Percentiles rank a stretch among this genome's conserved stretches.
Conservation (phyloP, 2,888 invertebrate genomes). For the Hydroisotoma schaefferi region DNA sequence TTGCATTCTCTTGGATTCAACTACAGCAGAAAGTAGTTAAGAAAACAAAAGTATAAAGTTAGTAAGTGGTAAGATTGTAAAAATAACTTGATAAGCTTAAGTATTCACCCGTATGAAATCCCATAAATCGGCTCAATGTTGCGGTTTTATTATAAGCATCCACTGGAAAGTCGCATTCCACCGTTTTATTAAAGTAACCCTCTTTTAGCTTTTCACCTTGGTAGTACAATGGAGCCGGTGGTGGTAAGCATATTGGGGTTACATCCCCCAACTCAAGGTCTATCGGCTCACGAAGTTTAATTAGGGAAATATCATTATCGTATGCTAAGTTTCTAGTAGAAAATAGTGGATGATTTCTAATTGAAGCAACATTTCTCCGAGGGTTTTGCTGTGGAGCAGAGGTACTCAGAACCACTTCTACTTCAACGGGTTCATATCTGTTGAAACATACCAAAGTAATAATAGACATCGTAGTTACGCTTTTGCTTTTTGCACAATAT, state of each 20-base stretch:
- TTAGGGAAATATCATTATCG: conserved; percentile 33
- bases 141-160: conserved; percentile 22
- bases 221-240: conserved; percentile 6
- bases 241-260: conserved; percentile 30
- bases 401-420: conserved; percentile 24
- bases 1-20: too few relatives aligned
- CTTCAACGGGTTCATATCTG: conserved; percentile 30
- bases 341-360: conserved; percentile 33
- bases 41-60: too few relatives aligned
- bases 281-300: conserved; percentile 32
- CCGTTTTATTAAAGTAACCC: not conserved
- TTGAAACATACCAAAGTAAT: not conserved
- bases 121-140: conserved; percentile 25
- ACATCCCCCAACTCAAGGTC: conserved; percentile 18
- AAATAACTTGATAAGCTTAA: conserved; percentile 3
- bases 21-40: too few relatives aligned
- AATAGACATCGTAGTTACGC: too few relatives aligned
- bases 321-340: conserved; percentile 23
- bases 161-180: conserved; percentile 22
- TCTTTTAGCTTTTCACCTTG: not conserved
- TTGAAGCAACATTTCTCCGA: conserved; percentile 15
- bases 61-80: not conserved
- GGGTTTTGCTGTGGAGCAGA: conserved; percentile 10
- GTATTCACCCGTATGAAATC: not conserved
- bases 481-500: too few relatives aligned